phyloP scores from a whole-genome alignment of 2,888 invertebrate species.

The Eupsilia transversa region DNA sequence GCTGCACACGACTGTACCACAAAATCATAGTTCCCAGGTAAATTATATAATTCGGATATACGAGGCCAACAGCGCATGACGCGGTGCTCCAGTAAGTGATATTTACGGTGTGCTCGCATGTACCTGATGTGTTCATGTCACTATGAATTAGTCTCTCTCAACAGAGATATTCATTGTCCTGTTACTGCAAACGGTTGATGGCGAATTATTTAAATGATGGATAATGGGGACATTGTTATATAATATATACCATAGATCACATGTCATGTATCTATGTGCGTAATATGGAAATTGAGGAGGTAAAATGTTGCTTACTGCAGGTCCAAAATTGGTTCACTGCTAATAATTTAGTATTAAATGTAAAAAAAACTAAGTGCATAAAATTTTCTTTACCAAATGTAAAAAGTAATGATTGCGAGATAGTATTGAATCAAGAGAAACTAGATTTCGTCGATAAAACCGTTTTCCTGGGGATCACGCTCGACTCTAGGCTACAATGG shows the following conservation, averaged over 20 bases:
- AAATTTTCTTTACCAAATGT: too few relatives aligned
- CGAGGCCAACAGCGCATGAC: slow-evolving; percentile 46
- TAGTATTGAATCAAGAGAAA: too few relatives aligned
- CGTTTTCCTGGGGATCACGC: too few relatives aligned
- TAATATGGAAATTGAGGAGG: not conserved
- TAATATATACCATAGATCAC: not conserved
- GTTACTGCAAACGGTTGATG: slow-evolving; percentile 35
- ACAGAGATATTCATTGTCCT: slow-evolving; percentile 49
- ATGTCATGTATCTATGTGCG: not conserved
- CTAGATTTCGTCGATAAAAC: too few relatives aligned
- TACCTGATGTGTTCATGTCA: slow-evolving; percentile 52
- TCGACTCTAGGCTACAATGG: too few relatives aligned
- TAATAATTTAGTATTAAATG: too few relatives aligned
- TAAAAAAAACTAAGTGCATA: too few relatives aligned
- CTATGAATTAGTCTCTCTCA: slow-evolving; percentile 46
- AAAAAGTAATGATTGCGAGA: too few relatives aligned
- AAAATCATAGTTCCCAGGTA: slow-evolving; percentile 41
- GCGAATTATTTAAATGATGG: slow-evolving; percentile 38
- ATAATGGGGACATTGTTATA: not conserved
- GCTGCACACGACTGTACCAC: slow-evolving; percentile 3
- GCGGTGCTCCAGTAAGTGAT: slow-evolving; percentile 47
- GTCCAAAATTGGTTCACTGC: too few relatives aligned
- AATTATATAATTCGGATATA: slow-evolving; percentile 54
- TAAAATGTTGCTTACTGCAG: not conserved
- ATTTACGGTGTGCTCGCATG: slow-evolving; percentile 54